Percentiles rank a stretch among this genome's conserved stretches.
These are phyloP conservation scores for Marcusenius ussheri DNA, from an alignment of 2,113 vertebrate genomes.

Conservation along the genomic window DNA sequence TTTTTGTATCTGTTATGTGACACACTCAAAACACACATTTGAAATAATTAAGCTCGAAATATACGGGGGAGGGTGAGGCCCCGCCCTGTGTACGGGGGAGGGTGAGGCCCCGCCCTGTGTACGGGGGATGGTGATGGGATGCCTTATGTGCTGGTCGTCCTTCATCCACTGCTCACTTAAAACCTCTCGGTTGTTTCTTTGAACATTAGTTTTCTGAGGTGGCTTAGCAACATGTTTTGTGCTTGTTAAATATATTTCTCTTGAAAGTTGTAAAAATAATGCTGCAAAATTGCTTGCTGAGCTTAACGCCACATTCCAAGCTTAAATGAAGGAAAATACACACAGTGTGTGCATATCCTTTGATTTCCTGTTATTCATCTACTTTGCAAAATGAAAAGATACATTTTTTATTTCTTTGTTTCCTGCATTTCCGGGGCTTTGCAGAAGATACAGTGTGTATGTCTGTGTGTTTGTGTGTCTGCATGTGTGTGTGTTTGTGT, in stretches of 20 bases:
- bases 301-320: not conserved
- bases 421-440: not conserved
- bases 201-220: not conserved
- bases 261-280: not conserved
- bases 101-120: no score
- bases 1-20: conserved; percentile 5
- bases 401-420: not conserved
- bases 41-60: conserved; percentile 11
- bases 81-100: no score
- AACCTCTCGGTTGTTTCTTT: not conserved
- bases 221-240: not conserved
- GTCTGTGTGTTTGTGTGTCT: no score
- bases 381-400: not conserved
- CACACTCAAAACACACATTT: conserved; percentile 18
- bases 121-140: no score
- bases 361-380: not conserved
- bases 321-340: not conserved
- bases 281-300: not conserved
- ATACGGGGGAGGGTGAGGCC: not conserved
- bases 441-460: not conserved
- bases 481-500: no score
- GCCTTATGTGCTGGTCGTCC: not conserved
- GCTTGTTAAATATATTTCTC: not conserved
- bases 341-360: not conserved
- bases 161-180: not conserved